Percentiles rank a stretch among this genome's conserved stretches.
Conservation (phyloP, 2,113 vertebrate species). For the Parus major region DNA sequence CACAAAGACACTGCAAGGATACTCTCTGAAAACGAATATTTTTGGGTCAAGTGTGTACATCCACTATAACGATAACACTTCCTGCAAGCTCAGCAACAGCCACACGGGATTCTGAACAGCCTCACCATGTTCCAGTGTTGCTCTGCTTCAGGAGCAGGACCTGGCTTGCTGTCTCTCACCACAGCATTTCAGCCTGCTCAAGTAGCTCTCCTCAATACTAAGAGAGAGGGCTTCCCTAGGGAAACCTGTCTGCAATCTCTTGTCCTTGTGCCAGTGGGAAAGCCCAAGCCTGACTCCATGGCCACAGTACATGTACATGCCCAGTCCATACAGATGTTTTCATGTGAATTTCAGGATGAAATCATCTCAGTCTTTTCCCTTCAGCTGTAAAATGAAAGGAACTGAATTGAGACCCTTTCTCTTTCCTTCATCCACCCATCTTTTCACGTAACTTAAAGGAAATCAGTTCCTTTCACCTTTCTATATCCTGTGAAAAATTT, state of each 20-base stretch:
- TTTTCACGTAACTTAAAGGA: neutral
- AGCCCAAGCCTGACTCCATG: neutral
- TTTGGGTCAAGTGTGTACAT: neutral
- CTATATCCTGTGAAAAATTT: neutral
- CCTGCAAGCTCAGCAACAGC: neutral
- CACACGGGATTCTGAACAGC: neutral
- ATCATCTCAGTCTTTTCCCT: neutral
- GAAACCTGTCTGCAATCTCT: neutral
- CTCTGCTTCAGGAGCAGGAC: neutral
- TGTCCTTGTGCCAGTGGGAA: accelerated
- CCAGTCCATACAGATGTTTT: accelerated
- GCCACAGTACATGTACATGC: accelerated
- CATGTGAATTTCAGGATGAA: neutral
- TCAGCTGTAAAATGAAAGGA: neutral
- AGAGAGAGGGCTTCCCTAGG: neutral
- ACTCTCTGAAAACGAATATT: slow-evolving; percentile 10
- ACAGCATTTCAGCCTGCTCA: neutral
- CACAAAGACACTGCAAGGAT: neutral
- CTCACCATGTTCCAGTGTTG: accelerated
- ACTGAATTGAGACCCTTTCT: neutral
- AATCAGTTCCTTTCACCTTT: neutral
- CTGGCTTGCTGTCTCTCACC: neutral
- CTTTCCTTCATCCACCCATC: neutral
- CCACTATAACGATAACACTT: neutral
- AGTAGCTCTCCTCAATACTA: accelerated